phyloP scores from a whole-genome alignment of 30 jellyfish, hydroid and myxozoan genomes.

The Cassiopea andromeda region DNA sequence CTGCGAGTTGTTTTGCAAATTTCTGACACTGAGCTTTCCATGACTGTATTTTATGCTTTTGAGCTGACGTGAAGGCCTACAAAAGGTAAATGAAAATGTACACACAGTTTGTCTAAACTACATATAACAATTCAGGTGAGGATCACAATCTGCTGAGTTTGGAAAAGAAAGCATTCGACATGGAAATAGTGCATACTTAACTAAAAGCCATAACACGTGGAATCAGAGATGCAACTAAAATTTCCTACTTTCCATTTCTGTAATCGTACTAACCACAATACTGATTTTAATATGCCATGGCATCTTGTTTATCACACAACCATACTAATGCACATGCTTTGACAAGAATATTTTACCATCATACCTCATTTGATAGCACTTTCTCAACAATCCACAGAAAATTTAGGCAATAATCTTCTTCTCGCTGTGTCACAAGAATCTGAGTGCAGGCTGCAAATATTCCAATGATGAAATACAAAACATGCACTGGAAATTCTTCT shows the following conservation, averaged over 20 bases:
- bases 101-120: background rate
- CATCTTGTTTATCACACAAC: no score
- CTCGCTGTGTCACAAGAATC: constrained; percentile 92
- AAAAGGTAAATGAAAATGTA: background rate
- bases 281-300: no score
- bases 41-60: constrained; percentile 86
- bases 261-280: no score
- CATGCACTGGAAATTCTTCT: background rate
- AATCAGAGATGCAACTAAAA: no score
- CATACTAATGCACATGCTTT: background rate
- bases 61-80: constrained; percentile 88
- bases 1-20: constrained; percentile 91
- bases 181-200: no score
- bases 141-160: no score
- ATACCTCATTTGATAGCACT: constrained; percentile 91
- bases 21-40: constrained; percentile 97
- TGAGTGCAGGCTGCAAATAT: constrained; percentile 89
- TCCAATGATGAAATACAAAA: background rate
- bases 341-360: background rate
- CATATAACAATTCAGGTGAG: no score
- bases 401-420: constrained; percentile 93
- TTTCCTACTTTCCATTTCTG: no score
- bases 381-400: constrained; percentile 94
- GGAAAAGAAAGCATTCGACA: no score
- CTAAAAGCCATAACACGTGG: no score